phyloP scores from a whole-genome alignment of 2,113 vertebrate genomes.

The Megatriorchis doriae region DNA sequence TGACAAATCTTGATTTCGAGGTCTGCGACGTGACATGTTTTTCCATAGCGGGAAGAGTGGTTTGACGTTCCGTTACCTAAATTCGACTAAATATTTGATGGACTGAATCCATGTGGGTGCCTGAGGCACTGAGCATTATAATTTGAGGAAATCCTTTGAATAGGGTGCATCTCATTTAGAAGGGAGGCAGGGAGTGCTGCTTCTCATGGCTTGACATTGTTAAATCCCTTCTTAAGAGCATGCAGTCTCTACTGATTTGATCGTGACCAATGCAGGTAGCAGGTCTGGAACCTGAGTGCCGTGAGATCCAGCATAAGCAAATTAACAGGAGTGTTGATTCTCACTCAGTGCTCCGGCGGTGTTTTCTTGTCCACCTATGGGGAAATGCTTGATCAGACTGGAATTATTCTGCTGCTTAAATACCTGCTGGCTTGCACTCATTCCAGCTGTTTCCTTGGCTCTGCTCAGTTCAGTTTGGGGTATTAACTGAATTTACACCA shows the following conservation, averaged over 20 bases:
- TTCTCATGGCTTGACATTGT: neutral
- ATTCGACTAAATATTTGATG: neutral
- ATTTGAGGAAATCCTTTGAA: constrained; percentile 10
- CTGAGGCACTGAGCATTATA: neutral
- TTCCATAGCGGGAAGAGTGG: neutral
- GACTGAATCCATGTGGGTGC: neutral
- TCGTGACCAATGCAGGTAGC: neutral
- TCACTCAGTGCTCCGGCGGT: neutral
- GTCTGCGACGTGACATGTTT: neutral
- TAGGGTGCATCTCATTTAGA: neutral
- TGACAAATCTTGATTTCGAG: fast-evolving
- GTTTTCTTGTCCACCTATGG: neutral
- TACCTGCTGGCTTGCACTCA: neutral
- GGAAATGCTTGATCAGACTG: neutral
- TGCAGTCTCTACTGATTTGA: neutral
- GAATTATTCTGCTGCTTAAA: neutral
- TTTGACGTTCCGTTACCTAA: neutral
- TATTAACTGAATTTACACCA: neutral
- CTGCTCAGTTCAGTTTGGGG: neutral
- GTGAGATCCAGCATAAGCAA: neutral
- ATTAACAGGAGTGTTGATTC: neutral
- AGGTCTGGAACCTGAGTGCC: neutral
- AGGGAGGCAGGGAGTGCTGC: neutral
- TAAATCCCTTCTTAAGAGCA: neutral
- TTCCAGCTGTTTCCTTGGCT: neutral